A percentile compares a stretch with the other conserved stretches of the same genome.
Evolutionary conservation across 2,888 invertebrate species (phyloP).

Genomic region (Chymomyza amoena): DNA sequence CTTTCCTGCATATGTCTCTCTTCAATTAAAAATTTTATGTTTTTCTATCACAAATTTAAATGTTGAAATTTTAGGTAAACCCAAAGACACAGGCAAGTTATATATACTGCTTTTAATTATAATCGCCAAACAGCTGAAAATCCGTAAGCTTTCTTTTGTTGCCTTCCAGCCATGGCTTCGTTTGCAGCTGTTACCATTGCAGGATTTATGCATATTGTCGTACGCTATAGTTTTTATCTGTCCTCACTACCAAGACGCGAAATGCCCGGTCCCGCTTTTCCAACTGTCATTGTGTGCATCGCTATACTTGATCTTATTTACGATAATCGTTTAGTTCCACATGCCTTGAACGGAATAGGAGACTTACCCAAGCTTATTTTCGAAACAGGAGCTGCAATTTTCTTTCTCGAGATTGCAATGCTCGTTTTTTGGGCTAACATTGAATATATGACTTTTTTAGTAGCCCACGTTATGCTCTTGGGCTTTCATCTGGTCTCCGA

Average conservation of each 20-base stretch:
- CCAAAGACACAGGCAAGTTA: no score
- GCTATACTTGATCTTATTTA: conserved; percentile 42
- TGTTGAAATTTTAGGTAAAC: no score
- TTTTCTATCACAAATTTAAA: no score
- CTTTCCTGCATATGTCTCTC: no score
- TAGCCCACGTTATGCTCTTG: conserved; percentile 20
- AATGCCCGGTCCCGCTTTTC: conserved; percentile 29
- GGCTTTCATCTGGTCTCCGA: conserved; percentile 9
- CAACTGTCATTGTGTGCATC: conserved; percentile 27
- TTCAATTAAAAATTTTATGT: no score
- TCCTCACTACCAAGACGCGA: conserved; percentile 17
- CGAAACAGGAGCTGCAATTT: conserved; percentile 27
- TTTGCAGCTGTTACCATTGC: conserved; percentile 30
- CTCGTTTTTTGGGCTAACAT: conserved; percentile 35
- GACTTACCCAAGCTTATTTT: not conserved
- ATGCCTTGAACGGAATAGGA: conserved; percentile 2
- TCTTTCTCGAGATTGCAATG: conserved; percentile 36
- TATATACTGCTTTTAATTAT: no score
- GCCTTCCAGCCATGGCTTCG: conserved; percentile 24
- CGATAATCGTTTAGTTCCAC: conserved; percentile 32
- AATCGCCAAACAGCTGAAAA: not conserved
- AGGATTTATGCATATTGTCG: conserved; percentile 25
- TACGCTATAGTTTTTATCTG: conserved; percentile 20
- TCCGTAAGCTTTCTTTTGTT: not conserved
- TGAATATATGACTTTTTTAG: conserved; percentile 24